Evolutionary conservation across 2,888 invertebrate genomes (phyloP), one percentile per base, ranked within the genome.

Genomic region (Cheilosia pagana): DNA sequence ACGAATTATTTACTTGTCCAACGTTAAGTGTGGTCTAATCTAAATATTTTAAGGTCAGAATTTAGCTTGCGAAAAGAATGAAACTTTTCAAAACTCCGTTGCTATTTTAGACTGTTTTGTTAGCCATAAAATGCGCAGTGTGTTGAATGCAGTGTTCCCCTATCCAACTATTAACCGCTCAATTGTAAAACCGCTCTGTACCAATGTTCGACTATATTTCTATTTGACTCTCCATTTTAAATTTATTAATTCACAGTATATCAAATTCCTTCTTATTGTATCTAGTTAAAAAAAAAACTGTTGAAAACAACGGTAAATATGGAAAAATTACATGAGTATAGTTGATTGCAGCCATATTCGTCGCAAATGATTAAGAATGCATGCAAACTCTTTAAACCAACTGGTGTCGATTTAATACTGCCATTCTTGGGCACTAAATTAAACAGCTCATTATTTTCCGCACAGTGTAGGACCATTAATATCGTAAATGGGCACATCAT

Each of bases 401-500:
- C 60, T 16, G 45, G 28, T 77, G 53, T 70, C 53, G 50, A 48
- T 70, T 63, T 48, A n/a, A 50, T 16, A 57, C 28, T 63, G 14
- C 57, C 50, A 43, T 62, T 43, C 23, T 16, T n/a, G 19, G 43
- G 3, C 31, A 35, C 12, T 31, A 71, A 57, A 57, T 57, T 57
- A 71, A 31, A 63, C 14, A 35, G 16, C 41, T 71, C 57, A 57
- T 63, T 71, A 71, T 57, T 63, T 62, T 57, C 14, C 21, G 28
- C 16, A 25, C 21, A 23, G 16, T 23, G n/a, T 25, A 21, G 12
- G 21, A 25, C 35, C 35, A 60, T 23, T 60, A 31, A 7, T 35
- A 3, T n/a, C 62, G 10, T 53, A 77, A 59, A 57, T 50, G 75
- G 75, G 19, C 35, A 53, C 60, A 21, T 39, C 28, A 77, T 77